A percentile compares a stretch with the other conserved stretches of the same genome.
Evolutionary conservation across 1,140 invertebrate genomes (phyloP).

Genomic region (Ericerus pela): DNA sequence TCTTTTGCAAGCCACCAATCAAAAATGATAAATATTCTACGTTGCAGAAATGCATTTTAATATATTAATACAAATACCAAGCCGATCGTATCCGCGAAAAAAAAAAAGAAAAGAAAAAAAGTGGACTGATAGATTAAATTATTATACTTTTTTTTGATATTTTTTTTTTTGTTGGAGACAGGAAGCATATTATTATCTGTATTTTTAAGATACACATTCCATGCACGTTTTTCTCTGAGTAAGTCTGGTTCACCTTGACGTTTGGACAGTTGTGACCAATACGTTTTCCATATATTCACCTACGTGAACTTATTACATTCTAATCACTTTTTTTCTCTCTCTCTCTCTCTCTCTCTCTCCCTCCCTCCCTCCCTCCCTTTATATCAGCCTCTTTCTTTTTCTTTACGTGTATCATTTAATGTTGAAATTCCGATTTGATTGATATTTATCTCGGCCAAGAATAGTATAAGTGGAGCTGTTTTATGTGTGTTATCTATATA

Average conservation of each 20-base stretch:
- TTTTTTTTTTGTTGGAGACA: neutral
- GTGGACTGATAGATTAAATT: neutral
- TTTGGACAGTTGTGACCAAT: constrained; percentile 8
- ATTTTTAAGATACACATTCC: constrained; percentile 1
- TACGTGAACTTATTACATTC: constrained; percentile 7
- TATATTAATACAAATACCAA: no score
- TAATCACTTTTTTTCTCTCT: neutral
- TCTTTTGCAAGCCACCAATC: neutral
- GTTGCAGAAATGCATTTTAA: neutral
- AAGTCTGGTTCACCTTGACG: neutral
- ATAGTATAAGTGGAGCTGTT: no score
- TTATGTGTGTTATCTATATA: no score
- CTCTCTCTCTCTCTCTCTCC: no score
- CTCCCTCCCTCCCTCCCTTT: no score
- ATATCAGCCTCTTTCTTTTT: no score
- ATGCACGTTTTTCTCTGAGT: constrained; percentile 7
- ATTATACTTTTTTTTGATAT: neutral
- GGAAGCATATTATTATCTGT: neutral
- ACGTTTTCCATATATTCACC: neutral
- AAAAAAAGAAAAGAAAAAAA: no score
- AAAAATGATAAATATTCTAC: neutral
- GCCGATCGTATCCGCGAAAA: no score
- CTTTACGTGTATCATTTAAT: no score
- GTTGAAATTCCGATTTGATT: no score
- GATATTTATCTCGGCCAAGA: no score